Conservation (phyloP, 2,797 vertebrate species). For the Paramormyrops hopkinsi region DNA sequence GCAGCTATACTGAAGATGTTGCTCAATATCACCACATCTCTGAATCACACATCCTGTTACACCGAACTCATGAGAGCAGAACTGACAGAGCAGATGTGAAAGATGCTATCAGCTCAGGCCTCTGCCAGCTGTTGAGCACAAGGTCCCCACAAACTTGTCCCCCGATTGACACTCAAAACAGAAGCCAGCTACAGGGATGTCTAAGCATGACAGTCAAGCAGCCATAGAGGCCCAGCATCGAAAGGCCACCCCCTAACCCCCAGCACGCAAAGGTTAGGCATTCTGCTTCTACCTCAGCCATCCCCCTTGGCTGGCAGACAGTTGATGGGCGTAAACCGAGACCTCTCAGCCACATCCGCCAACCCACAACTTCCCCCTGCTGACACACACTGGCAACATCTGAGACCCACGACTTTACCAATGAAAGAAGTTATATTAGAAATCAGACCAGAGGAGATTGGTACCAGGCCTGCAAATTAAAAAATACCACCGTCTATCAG, state of each 20-base stretch:
- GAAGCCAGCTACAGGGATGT: background rate
- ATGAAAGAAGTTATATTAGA: background rate
- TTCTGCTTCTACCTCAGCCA: background rate
- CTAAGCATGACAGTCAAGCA: background rate
- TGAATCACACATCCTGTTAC: constrained; percentile 20
- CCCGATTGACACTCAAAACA: background rate
- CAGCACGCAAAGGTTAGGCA: background rate
- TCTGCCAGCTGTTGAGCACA: background rate
- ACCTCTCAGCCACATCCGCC: background rate
- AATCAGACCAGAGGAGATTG: background rate
- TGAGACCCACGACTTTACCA: background rate
- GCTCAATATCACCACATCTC: background rate
- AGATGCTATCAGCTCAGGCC: background rate
- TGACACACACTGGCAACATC: background rate
- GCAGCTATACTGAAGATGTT: background rate
- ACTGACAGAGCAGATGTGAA: constrained; percentile 11
- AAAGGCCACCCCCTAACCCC: background rate
- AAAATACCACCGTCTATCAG: background rate
- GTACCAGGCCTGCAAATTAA: background rate
- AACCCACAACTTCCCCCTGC: background rate
- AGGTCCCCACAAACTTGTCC: background rate
- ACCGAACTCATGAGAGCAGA: background rate
- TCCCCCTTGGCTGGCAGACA: background rate
- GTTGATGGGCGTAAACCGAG: constrained; percentile 1
- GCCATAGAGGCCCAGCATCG: background rate